These are phyloP conservation scores for Aphelenchoides fujianensis DNA, from an alignment of 1,140 invertebrate genomes.

Conservation along the genomic window DNA sequence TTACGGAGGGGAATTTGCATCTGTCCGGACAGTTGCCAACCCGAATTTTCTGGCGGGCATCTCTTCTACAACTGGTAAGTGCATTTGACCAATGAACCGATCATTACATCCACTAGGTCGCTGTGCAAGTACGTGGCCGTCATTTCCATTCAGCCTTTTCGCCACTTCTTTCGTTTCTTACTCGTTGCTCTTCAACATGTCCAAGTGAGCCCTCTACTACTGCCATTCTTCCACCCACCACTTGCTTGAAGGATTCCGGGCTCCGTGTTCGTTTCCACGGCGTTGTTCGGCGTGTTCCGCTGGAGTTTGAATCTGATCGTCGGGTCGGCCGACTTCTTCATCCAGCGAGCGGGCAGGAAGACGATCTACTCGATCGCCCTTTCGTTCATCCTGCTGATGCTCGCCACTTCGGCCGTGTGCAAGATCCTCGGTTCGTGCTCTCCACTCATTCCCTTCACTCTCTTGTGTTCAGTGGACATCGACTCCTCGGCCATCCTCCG, in stretches of 20 bases:
- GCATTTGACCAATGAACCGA: no score
- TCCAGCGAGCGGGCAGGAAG: conserved; percentile 32
- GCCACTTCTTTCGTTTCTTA: conserved; percentile 14
- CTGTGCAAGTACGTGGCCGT: conserved; percentile 11
- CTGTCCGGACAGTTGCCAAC: no score
- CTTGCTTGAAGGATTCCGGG: conserved; percentile 33
- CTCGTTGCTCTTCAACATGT: conserved; percentile 26
- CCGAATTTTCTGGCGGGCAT: no score
- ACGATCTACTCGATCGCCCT: conserved; percentile 30
- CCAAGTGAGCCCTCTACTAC: no score
- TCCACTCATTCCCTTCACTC: background rate
- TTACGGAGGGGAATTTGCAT: no score
- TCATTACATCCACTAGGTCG: conserved; percentile 18
- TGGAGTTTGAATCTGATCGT: conserved; percentile 49
- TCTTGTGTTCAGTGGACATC: background rate
- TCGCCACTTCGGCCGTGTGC: conserved; percentile 17
- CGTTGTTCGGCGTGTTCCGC: conserved; percentile 53
- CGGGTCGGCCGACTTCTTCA: conserved; percentile 43
- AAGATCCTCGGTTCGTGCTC: conserved; percentile 20
- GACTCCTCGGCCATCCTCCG: conserved; percentile 22
- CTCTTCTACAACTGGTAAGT: conserved; percentile 11
- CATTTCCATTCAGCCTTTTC: conserved; percentile 4
- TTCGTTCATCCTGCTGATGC: conserved; percentile 43
- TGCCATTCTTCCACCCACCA: no score
- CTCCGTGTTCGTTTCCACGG: conserved; percentile 49